Conservation (phyloP, 2,888 invertebrate genomes). For the Dendrolimus pini region DNA sequence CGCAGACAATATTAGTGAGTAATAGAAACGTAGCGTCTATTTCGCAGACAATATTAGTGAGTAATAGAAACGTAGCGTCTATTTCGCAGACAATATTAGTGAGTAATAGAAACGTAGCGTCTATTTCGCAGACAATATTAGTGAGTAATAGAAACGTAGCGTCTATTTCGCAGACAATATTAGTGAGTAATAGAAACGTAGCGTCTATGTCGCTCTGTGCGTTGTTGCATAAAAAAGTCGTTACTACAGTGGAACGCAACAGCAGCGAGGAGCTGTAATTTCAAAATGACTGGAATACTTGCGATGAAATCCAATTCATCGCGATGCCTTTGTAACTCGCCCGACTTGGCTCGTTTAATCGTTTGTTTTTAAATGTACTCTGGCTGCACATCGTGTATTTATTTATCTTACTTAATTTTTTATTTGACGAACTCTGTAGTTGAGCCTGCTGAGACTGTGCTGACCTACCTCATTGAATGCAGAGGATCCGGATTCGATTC, state of each 20-base stretch:
- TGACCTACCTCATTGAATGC: too few species aligned
- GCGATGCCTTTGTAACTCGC: neutral
- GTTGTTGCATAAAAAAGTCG: neutral
- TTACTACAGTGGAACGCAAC: neutral
- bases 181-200: neutral
- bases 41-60: neutral
- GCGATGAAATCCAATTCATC: neutral
- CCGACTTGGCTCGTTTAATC: neutral
- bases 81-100: neutral
- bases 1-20: neutral
- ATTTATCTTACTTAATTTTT: too few species aligned
- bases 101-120: neutral
- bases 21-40: neutral
- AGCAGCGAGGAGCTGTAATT: neutral
- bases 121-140: neutral
- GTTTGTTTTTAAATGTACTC: neutral
- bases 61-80: neutral
- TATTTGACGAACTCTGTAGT: too few species aligned
- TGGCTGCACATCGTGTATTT: too few species aligned
- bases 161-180: neutral
- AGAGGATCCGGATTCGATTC: too few species aligned
- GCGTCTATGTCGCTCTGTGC: neutral
- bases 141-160: neutral
- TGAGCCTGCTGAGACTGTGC: too few species aligned
- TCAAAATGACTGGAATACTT: neutral